These are phyloP conservation scores for Syrmaticus mikado DNA, from an alignment of 2,113 vertebrate genomes.

Conservation along the genomic window DNA sequence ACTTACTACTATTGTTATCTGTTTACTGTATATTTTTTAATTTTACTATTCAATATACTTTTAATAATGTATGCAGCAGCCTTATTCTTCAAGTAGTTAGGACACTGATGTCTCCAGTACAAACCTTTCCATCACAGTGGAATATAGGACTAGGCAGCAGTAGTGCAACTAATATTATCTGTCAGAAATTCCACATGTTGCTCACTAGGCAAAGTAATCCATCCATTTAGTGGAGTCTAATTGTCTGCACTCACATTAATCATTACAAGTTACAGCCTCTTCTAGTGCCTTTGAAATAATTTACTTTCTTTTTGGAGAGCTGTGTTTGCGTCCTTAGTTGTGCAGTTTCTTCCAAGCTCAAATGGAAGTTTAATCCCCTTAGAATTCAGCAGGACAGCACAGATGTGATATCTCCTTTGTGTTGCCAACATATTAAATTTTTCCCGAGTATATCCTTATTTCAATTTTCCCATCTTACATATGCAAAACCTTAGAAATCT, in stretches of 20 bases:
- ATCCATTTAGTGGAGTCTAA: neutral
- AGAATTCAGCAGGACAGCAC: neutral
- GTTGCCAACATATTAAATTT: neutral
- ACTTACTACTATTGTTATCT: neutral
- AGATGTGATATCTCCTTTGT: neutral
- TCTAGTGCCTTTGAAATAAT: neutral
- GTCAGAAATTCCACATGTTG: neutral
- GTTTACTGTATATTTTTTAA: neutral
- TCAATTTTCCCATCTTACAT: neutral
- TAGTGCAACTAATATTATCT: neutral
- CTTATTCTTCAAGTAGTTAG: neutral
- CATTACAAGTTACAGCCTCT: neutral
- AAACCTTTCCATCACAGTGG: neutral
- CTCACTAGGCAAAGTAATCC: neutral
- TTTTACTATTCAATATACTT: neutral
- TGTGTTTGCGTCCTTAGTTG: neutral
- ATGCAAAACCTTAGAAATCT: neutral
- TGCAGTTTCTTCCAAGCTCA: neutral
- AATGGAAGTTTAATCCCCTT: neutral
- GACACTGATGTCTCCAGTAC: neutral
- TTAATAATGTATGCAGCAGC: neutral
- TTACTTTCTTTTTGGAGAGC: neutral
- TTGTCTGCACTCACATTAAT: neutral
- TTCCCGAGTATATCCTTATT: neutral
- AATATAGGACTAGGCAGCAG: neutral